These are phyloP conservation scores for Crocidura indochinensis DNA, from an alignment of 2,797 vertebrate species.

Conservation along the genomic window DNA sequence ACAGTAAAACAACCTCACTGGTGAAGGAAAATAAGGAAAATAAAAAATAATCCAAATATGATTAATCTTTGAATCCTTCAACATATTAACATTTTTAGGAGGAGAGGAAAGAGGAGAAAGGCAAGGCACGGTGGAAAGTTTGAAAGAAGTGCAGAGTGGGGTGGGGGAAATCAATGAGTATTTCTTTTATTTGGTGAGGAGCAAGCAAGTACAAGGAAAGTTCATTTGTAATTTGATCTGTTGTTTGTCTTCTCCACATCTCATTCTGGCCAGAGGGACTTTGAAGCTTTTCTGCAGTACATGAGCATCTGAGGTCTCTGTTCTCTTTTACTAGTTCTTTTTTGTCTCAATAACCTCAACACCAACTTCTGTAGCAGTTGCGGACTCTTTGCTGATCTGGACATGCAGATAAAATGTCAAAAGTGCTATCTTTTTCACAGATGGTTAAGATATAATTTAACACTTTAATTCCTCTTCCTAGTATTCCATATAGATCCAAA, in stretches of 20 bases:
- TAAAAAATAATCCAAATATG: conserved; percentile 86
- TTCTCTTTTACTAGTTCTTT: conserved; percentile 99
- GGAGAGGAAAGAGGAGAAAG: conserved; percentile 72
- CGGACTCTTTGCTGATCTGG: conserved; percentile 99
- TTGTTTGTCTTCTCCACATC: conserved; percentile 97
- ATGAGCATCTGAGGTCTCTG: conserved; percentile 99
- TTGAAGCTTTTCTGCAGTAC: conserved; percentile 99
- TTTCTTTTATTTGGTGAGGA: conserved; percentile 94
- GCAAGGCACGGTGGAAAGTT: conserved; percentile 47
- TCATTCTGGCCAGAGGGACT: conserved; percentile 95
- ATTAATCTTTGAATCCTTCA: conserved; percentile 88
- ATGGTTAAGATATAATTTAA: conserved; percentile 99
- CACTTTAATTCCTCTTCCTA: conserved; percentile 99
- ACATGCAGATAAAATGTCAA: conserved; percentile 99
- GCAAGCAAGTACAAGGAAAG: conserved; percentile 92
- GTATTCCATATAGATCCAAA: no score
- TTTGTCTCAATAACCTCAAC: conserved; percentile 99
- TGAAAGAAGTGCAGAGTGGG: conserved; percentile 44
- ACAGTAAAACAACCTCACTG: conserved; percentile 76
- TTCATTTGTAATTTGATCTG: conserved; percentile 93
- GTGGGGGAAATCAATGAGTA: conserved; percentile 84
- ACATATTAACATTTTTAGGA: conserved; percentile 88
- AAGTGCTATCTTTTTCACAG: conserved; percentile 99
- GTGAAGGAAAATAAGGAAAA: conserved; percentile 19
- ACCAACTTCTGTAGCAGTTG: conserved; percentile 98